Evolutionary conservation across 1,140 invertebrate species (phyloP), one percentile per base, ranked within the genome.

Genomic region (Acromyrmex charruanus): DNA sequence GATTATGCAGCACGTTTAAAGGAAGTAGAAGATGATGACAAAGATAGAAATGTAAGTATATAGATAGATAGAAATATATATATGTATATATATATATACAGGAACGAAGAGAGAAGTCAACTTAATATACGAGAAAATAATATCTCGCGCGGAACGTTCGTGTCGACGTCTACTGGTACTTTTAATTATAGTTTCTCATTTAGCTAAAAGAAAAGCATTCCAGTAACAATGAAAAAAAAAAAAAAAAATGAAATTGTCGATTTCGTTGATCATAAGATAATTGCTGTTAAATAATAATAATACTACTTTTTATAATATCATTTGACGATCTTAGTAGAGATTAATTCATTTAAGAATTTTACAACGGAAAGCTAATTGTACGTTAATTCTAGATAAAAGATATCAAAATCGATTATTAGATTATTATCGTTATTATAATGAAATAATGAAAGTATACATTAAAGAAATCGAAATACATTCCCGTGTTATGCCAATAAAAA

Each of bases 91-190:
- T 28, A 28, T 28, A 28, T 28, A 28, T 28, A 28, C 58, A 77
- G 14, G 44, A 74, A 85, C 74, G 59, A 90, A 89, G 53, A 65
- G 59, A 87, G 59, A 86, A 88, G 88, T 31, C 61, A 87, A 75
- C 79, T 61, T 28, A 89, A 82, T 68, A 90, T 84, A 81, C 86
- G 79, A 84, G 65, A 90, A 89, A 84, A 86, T 79, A 90, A 65
- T 74, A 85, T 69, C 9, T n/a, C 58, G 88, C 77, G 77, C 49
- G 91, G 59, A 71, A 90, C 88, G 77, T 53, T 88, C 80, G 86
- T 88, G 84, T 74, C 86, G 80, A 72, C 55, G 77, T 82, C 77
- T 87, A 77, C 63, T 79, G 84, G 63, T 21, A 25, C 53, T 49
- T 21, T 25, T 7, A 21, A 21, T 1, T 28, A 6, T 16, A 58